Evolutionary conservation across 2,888 invertebrate species (phyloP).

Genomic region (Chloromyia formosa): DNA sequence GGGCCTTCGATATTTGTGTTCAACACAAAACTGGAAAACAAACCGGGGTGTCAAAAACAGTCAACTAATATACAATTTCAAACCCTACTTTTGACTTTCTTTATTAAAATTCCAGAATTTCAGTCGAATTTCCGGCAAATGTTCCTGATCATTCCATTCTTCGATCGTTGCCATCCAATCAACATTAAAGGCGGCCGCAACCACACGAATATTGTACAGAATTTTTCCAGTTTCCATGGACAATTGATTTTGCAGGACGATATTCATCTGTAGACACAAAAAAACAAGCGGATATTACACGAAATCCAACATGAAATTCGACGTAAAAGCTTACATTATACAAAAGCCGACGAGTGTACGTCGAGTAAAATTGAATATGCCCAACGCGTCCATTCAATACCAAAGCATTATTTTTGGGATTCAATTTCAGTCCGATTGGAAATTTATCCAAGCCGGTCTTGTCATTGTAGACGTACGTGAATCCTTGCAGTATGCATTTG

Average conservation of each 20-base stretch:
- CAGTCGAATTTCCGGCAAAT: constrained; percentile 71
- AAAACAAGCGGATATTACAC: constrained; percentile 30
- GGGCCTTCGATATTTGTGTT: constrained; percentile 80
- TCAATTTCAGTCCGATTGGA: constrained; percentile 64
- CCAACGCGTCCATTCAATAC: constrained; percentile 78
- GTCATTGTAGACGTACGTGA: constrained; percentile 69
- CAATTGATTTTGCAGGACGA: constrained; percentile 75
- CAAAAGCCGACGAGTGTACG: constrained; percentile 70
- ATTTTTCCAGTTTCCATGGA: constrained; percentile 70
- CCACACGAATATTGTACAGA: constrained; percentile 73
- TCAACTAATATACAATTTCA: background rate
- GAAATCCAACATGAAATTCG: constrained; percentile 5
- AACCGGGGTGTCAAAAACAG: background rate
- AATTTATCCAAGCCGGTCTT: constrained; percentile 64
- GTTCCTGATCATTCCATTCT: constrained; percentile 68
- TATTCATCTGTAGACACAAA: constrained; percentile 70
- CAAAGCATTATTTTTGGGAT: constrained; percentile 72
- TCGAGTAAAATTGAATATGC: constrained; percentile 78
- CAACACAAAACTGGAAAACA: constrained; percentile 68
- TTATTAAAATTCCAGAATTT: constrained; percentile 79
- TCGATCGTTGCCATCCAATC: constrained; percentile 81
- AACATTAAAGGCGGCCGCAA: constrained; percentile 72
- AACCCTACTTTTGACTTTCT: constrained; percentile 68
- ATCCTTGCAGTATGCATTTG: constrained; percentile 72
- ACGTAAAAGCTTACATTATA: constrained; percentile 71